Percentiles rank a stretch among this genome's conserved stretches.
phyloP scores from a whole-genome alignment of 2,113 vertebrate genomes.

The Chaenogobius annularis region DNA sequence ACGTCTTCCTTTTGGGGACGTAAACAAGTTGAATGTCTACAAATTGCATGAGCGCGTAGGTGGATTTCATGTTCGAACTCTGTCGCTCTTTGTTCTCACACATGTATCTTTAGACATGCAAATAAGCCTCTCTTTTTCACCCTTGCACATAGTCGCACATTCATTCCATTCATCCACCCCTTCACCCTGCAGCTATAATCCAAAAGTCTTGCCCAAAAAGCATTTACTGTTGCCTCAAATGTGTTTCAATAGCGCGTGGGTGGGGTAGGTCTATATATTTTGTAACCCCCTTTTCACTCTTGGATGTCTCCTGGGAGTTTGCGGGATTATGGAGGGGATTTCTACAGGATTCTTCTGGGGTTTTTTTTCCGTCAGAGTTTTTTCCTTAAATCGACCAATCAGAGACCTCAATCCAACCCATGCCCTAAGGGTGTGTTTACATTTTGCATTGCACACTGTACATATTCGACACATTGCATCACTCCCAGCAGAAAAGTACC shows the following conservation, averaged over 20 bases:
- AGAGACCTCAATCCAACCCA: constrained; percentile 18
- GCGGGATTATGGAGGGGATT: constrained; percentile 67
- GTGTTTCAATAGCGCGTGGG: constrained; percentile 55
- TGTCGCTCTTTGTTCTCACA: constrained; percentile 28
- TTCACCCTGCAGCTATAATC: constrained; percentile 35
- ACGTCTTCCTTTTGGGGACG: neutral
- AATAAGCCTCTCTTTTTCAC: constrained; percentile 15
- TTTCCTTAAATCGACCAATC: constrained; percentile 62
- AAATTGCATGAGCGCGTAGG: constrained; percentile 25
- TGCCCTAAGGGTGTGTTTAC: constrained; percentile 55
- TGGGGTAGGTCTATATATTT: constrained; percentile 14
- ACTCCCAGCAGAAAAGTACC: constrained; percentile 6
- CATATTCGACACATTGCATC: constrained; percentile 49
- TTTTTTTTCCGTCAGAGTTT: constrained; percentile 36
- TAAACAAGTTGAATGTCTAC: constrained; percentile 7
- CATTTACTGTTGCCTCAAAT: constrained; percentile 29
- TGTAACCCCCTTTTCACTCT: neutral
- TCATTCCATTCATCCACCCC: constrained; percentile 19
- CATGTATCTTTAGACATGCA: constrained; percentile 41
- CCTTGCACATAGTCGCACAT: constrained; percentile 14
- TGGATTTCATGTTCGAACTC: constrained; percentile 31
- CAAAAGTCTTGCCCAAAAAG: constrained; percentile 33
- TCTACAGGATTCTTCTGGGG: constrained; percentile 55
- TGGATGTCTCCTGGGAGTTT: constrained; percentile 54
- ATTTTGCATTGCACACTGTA: constrained; percentile 44